Evolutionary conservation across 2,797 vertebrate genomes (phyloP), one percentile per base, ranked within the genome.

Genomic region (Gastrophryne carolinensis): DNA sequence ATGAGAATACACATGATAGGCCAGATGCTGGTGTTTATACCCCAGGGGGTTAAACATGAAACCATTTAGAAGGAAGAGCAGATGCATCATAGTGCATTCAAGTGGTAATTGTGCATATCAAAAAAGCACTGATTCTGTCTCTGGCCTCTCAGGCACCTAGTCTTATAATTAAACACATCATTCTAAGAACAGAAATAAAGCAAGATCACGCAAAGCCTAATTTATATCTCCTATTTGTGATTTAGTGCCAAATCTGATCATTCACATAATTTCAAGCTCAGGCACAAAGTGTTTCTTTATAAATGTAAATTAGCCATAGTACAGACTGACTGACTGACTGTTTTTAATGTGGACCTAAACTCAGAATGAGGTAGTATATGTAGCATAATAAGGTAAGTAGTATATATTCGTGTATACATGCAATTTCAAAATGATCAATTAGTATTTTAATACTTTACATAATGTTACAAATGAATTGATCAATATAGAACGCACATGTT

Each of bases 1-100:
- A 57, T 65, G 61, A 57, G 50, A 54, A 57, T 35, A 52, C 61
- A 73, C 7, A 37, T 34, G 52, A 73, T 62, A 73, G 23, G 50
- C 72, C 61, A 73, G 72, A 74, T 74, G 72, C 66, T 65, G 15
- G 34, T 44, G 27, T 23, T 29, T 65, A 47, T 34, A 47, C 41
- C 72, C 17, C 37, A 73, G n/a, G 61, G 34, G 62, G 17, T 32
- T 72, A 47, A 49, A 57, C 47, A 23, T n/a, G 52, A 74, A 66
- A 23, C 19, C 27, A 19, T 29, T 47, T 66, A 65, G 47, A 47
- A 44, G 27, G 2, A 47, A 9, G 24, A 57, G 32, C 52, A 56
- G 37, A 63, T 73, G 35, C 37, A 65, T 44, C 34, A n/a, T n/a
- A n/a, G n/a, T n/a, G n/a, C n/a, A n/a, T n/a, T n/a, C n/a, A 44